phyloP scores from a whole-genome alignment of 1,140 invertebrate species.

The Temnothorax longispinosus region DNA sequence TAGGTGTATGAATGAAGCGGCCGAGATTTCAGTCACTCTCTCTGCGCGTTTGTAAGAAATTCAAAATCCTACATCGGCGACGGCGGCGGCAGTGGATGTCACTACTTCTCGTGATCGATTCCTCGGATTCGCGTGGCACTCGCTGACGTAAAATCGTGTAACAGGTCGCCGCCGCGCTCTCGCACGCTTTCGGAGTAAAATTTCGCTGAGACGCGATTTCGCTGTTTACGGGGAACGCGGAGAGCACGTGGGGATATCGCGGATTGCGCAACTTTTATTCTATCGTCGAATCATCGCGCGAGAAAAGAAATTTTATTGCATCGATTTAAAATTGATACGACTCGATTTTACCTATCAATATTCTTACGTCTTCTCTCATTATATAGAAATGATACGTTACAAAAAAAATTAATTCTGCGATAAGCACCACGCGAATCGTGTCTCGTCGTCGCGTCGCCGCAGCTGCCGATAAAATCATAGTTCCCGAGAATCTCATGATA shows the following conservation, averaged over 20 bases:
- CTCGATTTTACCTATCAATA: background rate
- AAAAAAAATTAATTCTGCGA: background rate
- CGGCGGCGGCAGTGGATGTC: background rate
- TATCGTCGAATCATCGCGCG: background rate
- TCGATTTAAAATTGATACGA: background rate
- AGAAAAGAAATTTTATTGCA: background rate
- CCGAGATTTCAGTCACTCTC: constrained; percentile 79
- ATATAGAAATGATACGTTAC: background rate
- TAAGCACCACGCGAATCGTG: background rate
- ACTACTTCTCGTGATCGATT: background rate
- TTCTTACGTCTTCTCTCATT: background rate
- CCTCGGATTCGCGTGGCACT: background rate
- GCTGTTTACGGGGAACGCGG: background rate
- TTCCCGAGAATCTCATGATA: background rate
- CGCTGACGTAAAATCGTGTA: background rate
- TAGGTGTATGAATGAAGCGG: constrained; percentile 82
- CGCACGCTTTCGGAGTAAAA: background rate
- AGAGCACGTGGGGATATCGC: background rate
- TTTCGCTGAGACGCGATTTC: background rate
- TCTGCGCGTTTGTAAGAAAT: constrained; percentile 77
- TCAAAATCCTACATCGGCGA: constrained; percentile 37
- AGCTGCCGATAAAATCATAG: background rate
- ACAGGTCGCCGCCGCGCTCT: background rate
- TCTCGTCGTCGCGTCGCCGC: background rate
- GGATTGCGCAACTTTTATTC: background rate